phyloP scores from a whole-genome alignment of 2,888 invertebrate genomes.

The Lasius platythorax region DNA sequence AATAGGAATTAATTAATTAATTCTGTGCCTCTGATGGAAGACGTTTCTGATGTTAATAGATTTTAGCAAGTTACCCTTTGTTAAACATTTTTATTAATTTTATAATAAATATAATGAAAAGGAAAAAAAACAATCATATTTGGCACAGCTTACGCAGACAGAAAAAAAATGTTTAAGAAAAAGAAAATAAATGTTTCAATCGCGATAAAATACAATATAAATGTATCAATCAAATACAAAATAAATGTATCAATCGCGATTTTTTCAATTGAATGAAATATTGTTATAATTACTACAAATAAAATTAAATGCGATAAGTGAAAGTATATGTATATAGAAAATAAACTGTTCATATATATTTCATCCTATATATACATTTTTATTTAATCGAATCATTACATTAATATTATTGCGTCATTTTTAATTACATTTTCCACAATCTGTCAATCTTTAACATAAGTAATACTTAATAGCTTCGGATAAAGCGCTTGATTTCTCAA shows the following conservation, averaged over 20 bases:
- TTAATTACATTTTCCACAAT: neutral
- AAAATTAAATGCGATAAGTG: neutral
- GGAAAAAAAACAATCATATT: neutral
- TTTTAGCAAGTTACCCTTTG: neutral
- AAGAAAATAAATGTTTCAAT: neutral
- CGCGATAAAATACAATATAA: neutral
- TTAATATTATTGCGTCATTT: conserved; percentile 17
- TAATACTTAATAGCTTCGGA: conserved; percentile 5
- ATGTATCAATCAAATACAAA: neutral
- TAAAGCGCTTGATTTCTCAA: neutral
- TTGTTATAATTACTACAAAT: neutral
- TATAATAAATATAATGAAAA: neutral
- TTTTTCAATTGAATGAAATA: neutral
- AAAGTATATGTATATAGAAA: neutral
- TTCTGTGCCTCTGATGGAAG: neutral
- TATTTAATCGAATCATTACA: neutral
- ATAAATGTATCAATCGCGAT: neutral
- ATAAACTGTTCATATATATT: neutral
- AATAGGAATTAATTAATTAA: neutral
- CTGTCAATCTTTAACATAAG: neutral
- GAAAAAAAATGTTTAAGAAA: neutral
- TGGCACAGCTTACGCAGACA: neutral
- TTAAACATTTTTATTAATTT: neutral
- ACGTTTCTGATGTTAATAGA: neutral
- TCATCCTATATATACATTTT: neutral